These are phyloP conservation scores for Takifugu bimaculatus DNA, from an alignment of 2,113 vertebrate genomes.

Conservation along the genomic window DNA sequence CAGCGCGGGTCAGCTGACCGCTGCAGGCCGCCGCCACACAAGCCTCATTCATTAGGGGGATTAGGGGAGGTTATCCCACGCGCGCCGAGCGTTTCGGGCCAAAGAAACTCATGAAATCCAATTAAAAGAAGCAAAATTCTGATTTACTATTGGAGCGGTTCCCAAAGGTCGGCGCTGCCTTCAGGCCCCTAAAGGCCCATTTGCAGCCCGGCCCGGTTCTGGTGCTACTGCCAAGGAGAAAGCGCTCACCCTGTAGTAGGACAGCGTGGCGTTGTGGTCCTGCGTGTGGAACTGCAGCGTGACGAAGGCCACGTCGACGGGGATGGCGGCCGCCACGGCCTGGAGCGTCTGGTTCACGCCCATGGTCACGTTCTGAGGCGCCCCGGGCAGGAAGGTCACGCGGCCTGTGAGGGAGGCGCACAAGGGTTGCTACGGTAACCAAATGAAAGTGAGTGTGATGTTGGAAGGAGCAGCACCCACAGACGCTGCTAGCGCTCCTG, in stretches of 20 bases:
- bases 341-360: slow-evolving; percentile 76
- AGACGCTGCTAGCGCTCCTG: too few relatives aligned
- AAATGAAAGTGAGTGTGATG: too few relatives aligned
- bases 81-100: too few relatives aligned
- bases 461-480: too few relatives aligned
- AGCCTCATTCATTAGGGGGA: slow-evolving; percentile 48
- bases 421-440: too few relatives aligned
- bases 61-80: not conserved
- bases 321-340: slow-evolving; percentile 79
- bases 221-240: not conserved
- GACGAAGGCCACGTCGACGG: slow-evolving; percentile 77
- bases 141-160: slow-evolving; percentile 8
- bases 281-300: slow-evolving; percentile 89
- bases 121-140: not conserved
- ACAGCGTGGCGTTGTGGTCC: slow-evolving; percentile 79
- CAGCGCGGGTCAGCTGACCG: too few relatives aligned
- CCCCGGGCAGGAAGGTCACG: slow-evolving; percentile 83
- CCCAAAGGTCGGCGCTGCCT: not conserved
- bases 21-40: slow-evolving; percentile 34
- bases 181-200: too few relatives aligned
- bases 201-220: not conserved
- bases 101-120: too few relatives aligned
- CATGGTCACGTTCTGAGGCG: slow-evolving; percentile 82
- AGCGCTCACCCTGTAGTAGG: slow-evolving; percentile 80
- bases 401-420: slow-evolving; percentile 71